These are phyloP conservation scores for Cyphomyrus plagiostoma DNA, from an alignment of 2,113 vertebrate species.

Conservation along the genomic window DNA sequence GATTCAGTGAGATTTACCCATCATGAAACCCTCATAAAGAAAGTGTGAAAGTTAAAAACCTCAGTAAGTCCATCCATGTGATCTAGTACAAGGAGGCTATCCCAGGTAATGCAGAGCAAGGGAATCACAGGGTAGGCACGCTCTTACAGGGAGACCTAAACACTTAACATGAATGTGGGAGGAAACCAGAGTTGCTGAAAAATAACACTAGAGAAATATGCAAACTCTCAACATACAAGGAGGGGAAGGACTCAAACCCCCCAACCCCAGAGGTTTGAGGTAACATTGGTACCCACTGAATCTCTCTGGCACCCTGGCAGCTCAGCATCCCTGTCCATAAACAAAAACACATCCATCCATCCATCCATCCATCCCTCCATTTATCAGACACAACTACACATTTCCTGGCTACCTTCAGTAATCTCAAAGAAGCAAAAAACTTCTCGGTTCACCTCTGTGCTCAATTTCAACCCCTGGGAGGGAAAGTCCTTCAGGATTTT, in stretches of 20 bases:
- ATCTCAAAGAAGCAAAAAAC: not conserved
- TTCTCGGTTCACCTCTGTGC: constrained; percentile 19
- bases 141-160: not conserved
- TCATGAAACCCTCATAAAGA: not conserved
- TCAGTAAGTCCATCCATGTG: not conserved
- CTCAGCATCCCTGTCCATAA: not conserved
- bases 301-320: not conserved
- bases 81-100: not conserved
- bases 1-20: not conserved
- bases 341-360: not conserved
- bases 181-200: not conserved
- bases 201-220: not conserved
- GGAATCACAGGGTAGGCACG: not conserved
- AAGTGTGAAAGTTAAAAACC: not conserved
- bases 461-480: constrained; percentile 24
- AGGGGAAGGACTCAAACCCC: not conserved
- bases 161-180: not conserved
- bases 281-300: not conserved
- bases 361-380: not conserved
- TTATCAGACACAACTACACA: not conserved
- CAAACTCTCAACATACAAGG: not conserved
- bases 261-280: not conserved
- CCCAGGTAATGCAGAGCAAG: not conserved
- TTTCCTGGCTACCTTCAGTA: not conserved
- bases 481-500: constrained; percentile 34